Evolutionary conservation across 2,797 vertebrate species (phyloP).

Genomic region (Pseudomugil tenellus): DNA sequence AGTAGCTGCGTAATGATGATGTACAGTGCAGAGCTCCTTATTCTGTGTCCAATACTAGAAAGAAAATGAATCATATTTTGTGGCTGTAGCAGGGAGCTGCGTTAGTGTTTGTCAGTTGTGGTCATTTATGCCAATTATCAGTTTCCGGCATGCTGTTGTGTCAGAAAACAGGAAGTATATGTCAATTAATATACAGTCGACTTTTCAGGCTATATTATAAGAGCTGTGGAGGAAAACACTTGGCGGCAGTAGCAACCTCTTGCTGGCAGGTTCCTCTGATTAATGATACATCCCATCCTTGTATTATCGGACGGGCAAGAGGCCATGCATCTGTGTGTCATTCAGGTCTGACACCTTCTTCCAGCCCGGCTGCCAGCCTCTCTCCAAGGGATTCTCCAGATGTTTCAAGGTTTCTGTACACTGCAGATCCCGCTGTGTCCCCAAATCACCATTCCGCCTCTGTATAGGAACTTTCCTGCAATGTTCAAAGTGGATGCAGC

Average conservation of each 20-base stretch:
- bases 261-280: constrained; percentile 68
- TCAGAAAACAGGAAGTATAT: constrained; percentile 33
- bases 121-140: constrained; percentile 70
- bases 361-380: constrained; percentile 65
- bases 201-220: constrained; percentile 21
- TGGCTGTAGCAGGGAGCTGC: constrained; percentile 31
- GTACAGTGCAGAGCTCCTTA: constrained; percentile 83
- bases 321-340: constrained; percentile 78
- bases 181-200: constrained; percentile 48
- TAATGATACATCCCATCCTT: constrained; percentile 74
- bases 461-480: constrained; percentile 47
- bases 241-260: constrained; percentile 59
- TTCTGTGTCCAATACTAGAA: constrained; percentile 78
- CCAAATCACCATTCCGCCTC: constrained; percentile 60
- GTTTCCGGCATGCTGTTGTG: constrained; percentile 48
- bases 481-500: constrained; percentile 38
- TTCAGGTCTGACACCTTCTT: constrained; percentile 74
- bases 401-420: constrained; percentile 73
- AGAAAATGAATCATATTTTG: constrained; percentile 67
- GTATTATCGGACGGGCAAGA: constrained; percentile 60
- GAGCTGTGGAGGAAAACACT: constrained; percentile 45
- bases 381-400: constrained; percentile 75
- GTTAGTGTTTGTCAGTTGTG: constrained; percentile 52
- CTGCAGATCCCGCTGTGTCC: constrained; percentile 32
- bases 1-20: constrained; percentile 88